Evolutionary conservation across 2,113 vertebrate species (phyloP).

Genomic region (Ginglymostoma cirratum): DNA sequence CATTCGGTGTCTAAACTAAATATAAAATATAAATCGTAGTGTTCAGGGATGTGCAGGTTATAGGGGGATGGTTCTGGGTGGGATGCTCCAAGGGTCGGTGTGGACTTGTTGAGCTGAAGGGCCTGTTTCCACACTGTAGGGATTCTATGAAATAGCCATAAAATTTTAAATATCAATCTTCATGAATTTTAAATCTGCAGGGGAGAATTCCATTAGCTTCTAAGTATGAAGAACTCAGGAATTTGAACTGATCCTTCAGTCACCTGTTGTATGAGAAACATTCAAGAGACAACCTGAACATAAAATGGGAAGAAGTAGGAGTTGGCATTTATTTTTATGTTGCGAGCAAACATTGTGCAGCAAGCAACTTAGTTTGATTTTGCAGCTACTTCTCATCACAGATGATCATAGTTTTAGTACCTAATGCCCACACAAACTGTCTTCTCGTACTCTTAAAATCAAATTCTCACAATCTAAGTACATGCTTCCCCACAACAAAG

Average conservation of each 20-base stretch:
- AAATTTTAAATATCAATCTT: background rate
- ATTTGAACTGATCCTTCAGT: background rate
- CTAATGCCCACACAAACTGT: background rate
- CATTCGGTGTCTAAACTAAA: background rate
- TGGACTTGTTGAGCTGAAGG: too few relatives aligned
- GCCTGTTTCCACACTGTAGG: too few relatives aligned
- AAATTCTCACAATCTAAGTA: background rate
- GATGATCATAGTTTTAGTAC: background rate
- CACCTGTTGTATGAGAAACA: background rate
- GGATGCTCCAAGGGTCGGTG: too few relatives aligned
- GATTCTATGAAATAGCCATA: too few relatives aligned
- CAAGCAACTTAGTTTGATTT: background rate
- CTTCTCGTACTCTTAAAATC: background rate
- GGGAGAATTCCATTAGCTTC: background rate
- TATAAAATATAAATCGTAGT: background rate
- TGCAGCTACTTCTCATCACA: background rate
- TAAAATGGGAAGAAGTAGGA: background rate
- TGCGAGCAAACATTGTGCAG: background rate
- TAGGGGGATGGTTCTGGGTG: too few relatives aligned
- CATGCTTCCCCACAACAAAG: background rate
- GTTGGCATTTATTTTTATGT: background rate
- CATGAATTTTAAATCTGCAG: background rate
- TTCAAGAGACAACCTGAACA: background rate
- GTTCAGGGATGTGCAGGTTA: background rate
- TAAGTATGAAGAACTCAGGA: background rate